Evolutionary conservation across 1,140 invertebrate species (phyloP), one percentile per base, ranked within the genome.

Genomic region (Aphelinus atriplicis): DNA sequence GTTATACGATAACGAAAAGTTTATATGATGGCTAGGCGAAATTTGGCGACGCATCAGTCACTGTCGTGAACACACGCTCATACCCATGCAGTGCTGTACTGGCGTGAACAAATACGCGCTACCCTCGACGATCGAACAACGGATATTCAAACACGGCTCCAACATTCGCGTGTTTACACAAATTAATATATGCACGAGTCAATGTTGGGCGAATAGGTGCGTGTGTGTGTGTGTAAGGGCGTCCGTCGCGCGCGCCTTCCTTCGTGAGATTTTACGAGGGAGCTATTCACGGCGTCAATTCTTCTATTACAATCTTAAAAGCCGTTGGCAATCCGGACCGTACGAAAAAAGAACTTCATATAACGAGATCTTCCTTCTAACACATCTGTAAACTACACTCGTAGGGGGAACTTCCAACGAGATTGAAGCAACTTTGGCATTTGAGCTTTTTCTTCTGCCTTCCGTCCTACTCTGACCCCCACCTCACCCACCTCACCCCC

Each of bases 91-190:
- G 26, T 26, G 26, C 26, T 26, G 26, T 26, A 26, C 26, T 26
- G 26, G 58, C 42, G 58, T 60, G 45, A 60, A 26, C 58, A 45
- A 60, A 60, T 60, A 60, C 58, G 9, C 58, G 42, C 58, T 26
- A 26, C 26, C 26, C 26, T 26, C 26, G 45, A 43, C 58, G 42
- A 60, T 60, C 45, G 58, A 7, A 43, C 42, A 6, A 4, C 0
- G 3, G 6, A 5, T 45, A 60, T 60, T 60, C 42, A 1, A 60
- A 60, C 26, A 5, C 26, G 5, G 42, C 58, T 43, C 4, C 57
- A 58, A 7, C 10, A 60, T 60, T 60, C 61, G 61, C 61, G 47
- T 63, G 61, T 63, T 63, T 63, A 63, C 10, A 63, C 9, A 47
- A 63, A 63, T 63, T 63, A 48, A 63, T 43, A 43, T 43, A 3